Conservation (phyloP, 2,888 invertebrate genomes). For the Drosophila aldrichi region DNA sequence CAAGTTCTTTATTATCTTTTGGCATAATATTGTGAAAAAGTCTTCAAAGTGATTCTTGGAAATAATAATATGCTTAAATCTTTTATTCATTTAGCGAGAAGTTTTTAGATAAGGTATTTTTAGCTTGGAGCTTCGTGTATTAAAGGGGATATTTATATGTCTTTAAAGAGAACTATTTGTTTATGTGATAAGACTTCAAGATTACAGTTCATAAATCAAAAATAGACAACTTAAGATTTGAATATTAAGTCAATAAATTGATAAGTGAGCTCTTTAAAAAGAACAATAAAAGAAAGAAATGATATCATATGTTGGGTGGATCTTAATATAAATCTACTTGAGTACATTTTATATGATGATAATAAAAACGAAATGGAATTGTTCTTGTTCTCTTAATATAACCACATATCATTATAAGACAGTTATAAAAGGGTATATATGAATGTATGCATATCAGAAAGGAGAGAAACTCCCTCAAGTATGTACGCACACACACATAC, state of each 20-base stretch:
- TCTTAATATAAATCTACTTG: not conserved
- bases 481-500: conserved; percentile 2
- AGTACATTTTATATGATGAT: not conserved
- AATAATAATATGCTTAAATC: not conserved
- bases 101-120: conserved; percentile 6
- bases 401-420: not conserved
- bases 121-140: not conserved
- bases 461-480: conserved; percentile 10
- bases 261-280: not conserved
- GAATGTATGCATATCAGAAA: not conserved
- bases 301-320: not conserved
- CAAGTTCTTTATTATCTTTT: conserved; percentile 21
- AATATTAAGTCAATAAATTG: not conserved
- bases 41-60: conserved; percentile 8
- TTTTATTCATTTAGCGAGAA: not conserved
- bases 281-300: not conserved
- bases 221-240: conserved; percentile 2
- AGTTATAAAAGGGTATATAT: conserved; percentile 2
- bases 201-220: not conserved
- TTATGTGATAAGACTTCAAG: not conserved
- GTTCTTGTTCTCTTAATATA: not conserved
- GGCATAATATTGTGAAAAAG: not conserved
- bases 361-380: not conserved
- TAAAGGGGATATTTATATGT: not conserved
- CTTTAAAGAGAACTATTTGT: not conserved